These are phyloP conservation scores for Hololepta plana DNA, from an alignment of 2,888 invertebrate species.

Conservation along the genomic window DNA sequence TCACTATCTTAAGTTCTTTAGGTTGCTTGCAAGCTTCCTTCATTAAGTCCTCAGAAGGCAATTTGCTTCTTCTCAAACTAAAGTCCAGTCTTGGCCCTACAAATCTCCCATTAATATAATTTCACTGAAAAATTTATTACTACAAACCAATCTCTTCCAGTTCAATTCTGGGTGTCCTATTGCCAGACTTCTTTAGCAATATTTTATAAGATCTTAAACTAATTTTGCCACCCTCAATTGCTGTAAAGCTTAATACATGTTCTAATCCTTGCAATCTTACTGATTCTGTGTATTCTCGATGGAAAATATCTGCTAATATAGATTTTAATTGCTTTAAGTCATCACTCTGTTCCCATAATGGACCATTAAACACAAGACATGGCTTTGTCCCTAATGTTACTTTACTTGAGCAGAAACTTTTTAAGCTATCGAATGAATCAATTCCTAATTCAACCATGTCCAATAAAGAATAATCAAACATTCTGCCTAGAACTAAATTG, in stretches of 20 bases:
- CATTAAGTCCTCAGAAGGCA: constrained; percentile 79
- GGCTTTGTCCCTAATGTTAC: constrained; percentile 61
- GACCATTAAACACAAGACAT: constrained; percentile 79
- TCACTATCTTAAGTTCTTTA: constrained; percentile 55
- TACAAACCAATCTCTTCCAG: constrained; percentile 65
- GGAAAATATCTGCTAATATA: constrained; percentile 81
- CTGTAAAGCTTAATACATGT: constrained; percentile 81
- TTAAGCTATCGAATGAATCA: constrained; percentile 37
- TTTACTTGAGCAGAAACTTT: constrained; percentile 59
- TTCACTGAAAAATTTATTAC: constrained; percentile 6
- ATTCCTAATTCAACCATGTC: constrained; percentile 96
- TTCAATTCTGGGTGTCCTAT: constrained; percentile 76
- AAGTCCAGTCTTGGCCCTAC: constrained; percentile 80
- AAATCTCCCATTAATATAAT: constrained; percentile 13
- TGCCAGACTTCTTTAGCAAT: constrained; percentile 77
- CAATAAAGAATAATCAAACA: constrained; percentile 74
- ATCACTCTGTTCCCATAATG: constrained; percentile 67
- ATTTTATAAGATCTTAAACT: constrained; percentile 65
- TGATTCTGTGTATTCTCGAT: constrained; percentile 61
- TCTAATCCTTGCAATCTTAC: constrained; percentile 86
- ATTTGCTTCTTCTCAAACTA: constrained; percentile 61
- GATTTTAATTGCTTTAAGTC: constrained; percentile 74
- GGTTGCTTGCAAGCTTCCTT: constrained; percentile 69
- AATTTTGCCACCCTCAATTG: constrained; percentile 57
- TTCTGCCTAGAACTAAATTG: constrained; percentile 74